Evolutionary conservation across 2,113 vertebrate species (phyloP).

Genomic region (Eretmochelys imbricata): DNA sequence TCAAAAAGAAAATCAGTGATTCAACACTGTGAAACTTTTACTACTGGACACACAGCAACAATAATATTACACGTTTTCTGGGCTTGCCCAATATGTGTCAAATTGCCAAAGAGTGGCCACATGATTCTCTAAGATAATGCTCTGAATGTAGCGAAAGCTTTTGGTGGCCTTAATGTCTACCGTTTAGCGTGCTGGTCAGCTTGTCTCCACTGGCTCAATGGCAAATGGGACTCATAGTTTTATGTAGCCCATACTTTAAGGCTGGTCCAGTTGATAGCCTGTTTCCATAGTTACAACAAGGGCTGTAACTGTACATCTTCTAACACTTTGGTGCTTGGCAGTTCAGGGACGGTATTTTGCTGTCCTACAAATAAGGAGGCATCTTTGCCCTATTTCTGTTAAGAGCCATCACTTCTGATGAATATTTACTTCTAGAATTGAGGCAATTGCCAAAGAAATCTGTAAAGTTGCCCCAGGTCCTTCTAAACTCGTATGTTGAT

Average conservation of each 20-base stretch:
- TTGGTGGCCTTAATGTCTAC: neutral
- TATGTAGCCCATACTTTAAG: neutral
- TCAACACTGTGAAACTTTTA: neutral
- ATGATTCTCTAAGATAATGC: neutral
- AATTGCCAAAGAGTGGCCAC: neutral
- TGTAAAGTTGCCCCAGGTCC: neutral
- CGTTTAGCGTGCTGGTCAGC: neutral
- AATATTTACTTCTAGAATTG: neutral
- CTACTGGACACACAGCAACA: neutral
- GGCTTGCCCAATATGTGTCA: neutral
- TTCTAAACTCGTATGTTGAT: neutral
- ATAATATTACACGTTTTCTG: neutral
- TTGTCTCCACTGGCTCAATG: neutral
- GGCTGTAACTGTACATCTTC: neutral
- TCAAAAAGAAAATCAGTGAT: conserved; percentile 1
- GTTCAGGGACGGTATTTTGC: neutral
- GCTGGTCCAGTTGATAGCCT: neutral
- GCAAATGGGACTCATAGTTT: neutral
- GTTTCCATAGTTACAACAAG: neutral
- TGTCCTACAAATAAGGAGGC: neutral
- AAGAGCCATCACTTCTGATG: neutral
- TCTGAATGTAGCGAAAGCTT: neutral
- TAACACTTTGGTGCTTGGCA: neutral
- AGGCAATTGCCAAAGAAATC: neutral
- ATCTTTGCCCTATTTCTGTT: neutral